A percentile compares a stretch with the other conserved stretches of the same genome.
These are phyloP conservation scores for Podarcis raffonei DNA, from an alignment of 2,113 vertebrate genomes.

Conservation along the genomic window DNA sequence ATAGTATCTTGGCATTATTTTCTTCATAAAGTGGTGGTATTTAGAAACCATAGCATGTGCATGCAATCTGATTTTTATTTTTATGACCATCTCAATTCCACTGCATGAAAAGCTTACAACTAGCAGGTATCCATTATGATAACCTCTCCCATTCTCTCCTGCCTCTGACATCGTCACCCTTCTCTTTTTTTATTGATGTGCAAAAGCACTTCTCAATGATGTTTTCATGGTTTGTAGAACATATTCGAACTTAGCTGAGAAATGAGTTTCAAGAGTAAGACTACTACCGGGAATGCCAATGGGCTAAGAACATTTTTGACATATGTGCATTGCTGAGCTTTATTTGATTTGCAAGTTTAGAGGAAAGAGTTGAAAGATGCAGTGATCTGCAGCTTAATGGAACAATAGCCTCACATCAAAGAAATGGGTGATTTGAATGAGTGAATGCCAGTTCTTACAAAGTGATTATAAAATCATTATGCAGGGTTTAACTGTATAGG, in stretches of 20 bases:
- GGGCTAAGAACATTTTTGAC: slow-evolving; percentile 61
- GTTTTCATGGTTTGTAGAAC: slow-evolving; percentile 71
- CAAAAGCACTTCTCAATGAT: slow-evolving; percentile 53
- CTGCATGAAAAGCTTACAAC: slow-evolving; percentile 45
- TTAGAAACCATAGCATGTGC: slow-evolving; percentile 58
- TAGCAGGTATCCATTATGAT: slow-evolving; percentile 42
- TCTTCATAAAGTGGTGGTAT: slow-evolving; percentile 61
- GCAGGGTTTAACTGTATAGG: slow-evolving; percentile 24
- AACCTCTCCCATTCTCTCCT: slow-evolving; percentile 33
- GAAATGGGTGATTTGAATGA: slow-evolving; percentile 49
- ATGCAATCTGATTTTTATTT: slow-evolving; percentile 60
- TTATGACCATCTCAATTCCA: slow-evolving; percentile 58
- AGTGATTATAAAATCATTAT: slow-evolving; percentile 59
- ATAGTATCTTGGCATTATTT: slow-evolving; percentile 47
- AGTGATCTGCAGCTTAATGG: slow-evolving; percentile 59
- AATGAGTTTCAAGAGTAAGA: slow-evolving; percentile 67
- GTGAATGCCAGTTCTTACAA: slow-evolving; percentile 48
- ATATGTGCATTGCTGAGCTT: slow-evolving; percentile 68
- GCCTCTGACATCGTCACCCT: background rate
- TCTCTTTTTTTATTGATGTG: slow-evolving; percentile 45
- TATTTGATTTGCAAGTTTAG: slow-evolving; percentile 72
- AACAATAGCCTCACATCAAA: slow-evolving; percentile 63
- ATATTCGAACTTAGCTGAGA: slow-evolving; percentile 67
- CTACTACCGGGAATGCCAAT: slow-evolving; percentile 68
- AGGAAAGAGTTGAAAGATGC: slow-evolving; percentile 57